A percentile compares a stretch with the other conserved stretches of the same genome.
These are phyloP conservation scores for Hecatera dysodea DNA, from an alignment of 2,888 invertebrate species.

Conservation along the genomic window DNA sequence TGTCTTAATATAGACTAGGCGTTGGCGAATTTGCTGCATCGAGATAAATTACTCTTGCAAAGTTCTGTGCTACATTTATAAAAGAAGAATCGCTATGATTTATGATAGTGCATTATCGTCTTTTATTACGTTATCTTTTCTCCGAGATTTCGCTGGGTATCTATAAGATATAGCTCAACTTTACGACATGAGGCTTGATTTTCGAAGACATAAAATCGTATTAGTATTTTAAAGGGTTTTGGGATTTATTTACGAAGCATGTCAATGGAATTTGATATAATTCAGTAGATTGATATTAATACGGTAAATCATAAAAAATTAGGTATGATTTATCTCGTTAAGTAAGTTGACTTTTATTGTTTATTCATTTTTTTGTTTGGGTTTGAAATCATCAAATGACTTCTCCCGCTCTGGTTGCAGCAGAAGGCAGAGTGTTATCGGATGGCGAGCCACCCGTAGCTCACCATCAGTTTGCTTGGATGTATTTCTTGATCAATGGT, in stretches of 20 bases:
- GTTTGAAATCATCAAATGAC: too few relatives aligned
- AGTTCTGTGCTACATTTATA: slow-evolving; percentile 28
- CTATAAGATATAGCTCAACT: slow-evolving; percentile 16
- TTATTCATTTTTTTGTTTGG: too few relatives aligned
- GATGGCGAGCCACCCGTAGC: too few relatives aligned
- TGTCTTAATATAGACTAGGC: slow-evolving; percentile 59
- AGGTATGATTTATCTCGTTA: too few relatives aligned
- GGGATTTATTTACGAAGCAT: background rate
- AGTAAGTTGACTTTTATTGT: background rate
- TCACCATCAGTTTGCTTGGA: too few relatives aligned
- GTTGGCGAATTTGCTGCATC: slow-evolving; percentile 58
- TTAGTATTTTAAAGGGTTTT: slow-evolving; percentile 4
- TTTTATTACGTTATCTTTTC: slow-evolving; percentile 45
- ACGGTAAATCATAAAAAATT: background rate
- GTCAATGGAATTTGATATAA: background rate
- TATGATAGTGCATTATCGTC: slow-evolving; percentile 45
- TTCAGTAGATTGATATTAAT: background rate
- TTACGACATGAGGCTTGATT: slow-evolving; percentile 21
- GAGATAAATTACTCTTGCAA: slow-evolving; percentile 34
- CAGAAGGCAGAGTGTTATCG: too few relatives aligned
- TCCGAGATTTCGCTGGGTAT: slow-evolving; percentile 23
- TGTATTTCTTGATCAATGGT: too few relatives aligned
- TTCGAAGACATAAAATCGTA: background rate
- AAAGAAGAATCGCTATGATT: slow-evolving; percentile 25
- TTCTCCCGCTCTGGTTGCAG: too few relatives aligned